Percentiles rank a stretch among this genome's conserved stretches.
Conservation (phyloP, 2,113 vertebrate species). For the Eurystomus gularis region DNA sequence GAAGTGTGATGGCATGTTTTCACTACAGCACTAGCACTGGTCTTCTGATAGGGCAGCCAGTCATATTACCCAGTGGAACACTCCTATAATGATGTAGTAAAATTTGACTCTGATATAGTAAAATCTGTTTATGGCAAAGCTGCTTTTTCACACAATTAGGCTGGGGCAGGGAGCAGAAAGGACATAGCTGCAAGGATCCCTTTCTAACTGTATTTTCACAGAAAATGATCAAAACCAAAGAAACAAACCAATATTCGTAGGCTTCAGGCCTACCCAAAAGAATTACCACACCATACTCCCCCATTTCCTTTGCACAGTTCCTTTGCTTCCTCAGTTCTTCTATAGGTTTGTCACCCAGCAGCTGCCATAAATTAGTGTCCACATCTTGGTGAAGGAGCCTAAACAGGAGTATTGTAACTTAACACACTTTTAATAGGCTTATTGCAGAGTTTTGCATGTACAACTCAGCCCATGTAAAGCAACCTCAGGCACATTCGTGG, state of each 20-base stretch:
- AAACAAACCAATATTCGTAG: background rate
- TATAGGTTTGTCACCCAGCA: background rate
- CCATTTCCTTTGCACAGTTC: background rate
- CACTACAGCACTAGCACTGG: constrained; percentile 58
- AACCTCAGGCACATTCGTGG: background rate
- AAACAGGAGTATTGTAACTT: constrained; percentile 45
- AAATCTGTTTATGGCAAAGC: constrained; percentile 82
- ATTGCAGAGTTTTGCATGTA: background rate
- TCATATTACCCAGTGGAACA: constrained; percentile 71
- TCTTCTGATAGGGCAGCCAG: constrained; percentile 67
- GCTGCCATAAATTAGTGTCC: constrained; percentile 25
- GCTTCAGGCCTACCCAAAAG: background rate
- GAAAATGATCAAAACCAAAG: background rate
- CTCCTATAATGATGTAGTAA: constrained; percentile 81
- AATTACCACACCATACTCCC: background rate
- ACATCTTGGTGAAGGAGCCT: background rate
- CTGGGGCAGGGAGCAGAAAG: background rate
- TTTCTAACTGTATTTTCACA: background rate
- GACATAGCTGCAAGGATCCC: background rate
- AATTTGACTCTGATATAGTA: constrained; percentile 86
- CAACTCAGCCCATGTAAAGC: background rate
- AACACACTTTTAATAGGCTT: constrained; percentile 28
- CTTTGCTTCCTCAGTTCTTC: background rate
- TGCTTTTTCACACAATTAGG: constrained; percentile 70
- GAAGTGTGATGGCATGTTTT: constrained; percentile 76